phyloP scores from a whole-genome alignment of 2,888 invertebrate species.

The Drosophila nigricruria region DNA sequence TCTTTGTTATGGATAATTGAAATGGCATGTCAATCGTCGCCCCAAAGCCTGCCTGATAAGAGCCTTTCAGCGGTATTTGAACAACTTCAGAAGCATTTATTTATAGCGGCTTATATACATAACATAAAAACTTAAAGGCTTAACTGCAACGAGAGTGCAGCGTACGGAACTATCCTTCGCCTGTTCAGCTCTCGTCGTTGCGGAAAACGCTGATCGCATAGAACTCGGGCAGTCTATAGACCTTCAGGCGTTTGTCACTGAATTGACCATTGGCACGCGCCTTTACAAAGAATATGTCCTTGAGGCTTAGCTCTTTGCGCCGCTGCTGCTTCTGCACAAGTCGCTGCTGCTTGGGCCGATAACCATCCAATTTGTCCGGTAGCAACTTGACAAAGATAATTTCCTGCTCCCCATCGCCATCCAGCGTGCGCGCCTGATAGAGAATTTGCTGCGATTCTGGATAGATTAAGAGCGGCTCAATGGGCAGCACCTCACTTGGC shows the following conservation, averaged over 20 bases:
- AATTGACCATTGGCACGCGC: constrained; percentile 81
- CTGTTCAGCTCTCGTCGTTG: constrained; percentile 54
- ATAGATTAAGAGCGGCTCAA: constrained; percentile 80
- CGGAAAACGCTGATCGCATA: constrained; percentile 81
- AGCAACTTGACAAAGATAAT: constrained; percentile 81
- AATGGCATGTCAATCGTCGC: constrained; percentile 52
- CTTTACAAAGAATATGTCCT: constrained; percentile 83
- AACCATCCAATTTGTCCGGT: constrained; percentile 64
- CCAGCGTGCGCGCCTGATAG: constrained; percentile 63
- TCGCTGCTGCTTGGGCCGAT: constrained; percentile 72
- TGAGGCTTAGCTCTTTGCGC: constrained; percentile 59
- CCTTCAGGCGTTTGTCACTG: constrained; percentile 79
- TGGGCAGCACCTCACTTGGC: constrained; percentile 78
- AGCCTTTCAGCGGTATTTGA: constrained; percentile 28
- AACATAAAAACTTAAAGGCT: constrained; percentile 54
- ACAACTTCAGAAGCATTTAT: constrained; percentile 62
- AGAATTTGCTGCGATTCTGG: constrained; percentile 58
- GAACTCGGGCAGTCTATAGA: constrained; percentile 82
- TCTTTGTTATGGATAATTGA: constrained; percentile 58
- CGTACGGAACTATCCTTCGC: background rate
- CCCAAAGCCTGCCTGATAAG: constrained; percentile 37
- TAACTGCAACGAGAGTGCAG: constrained; percentile 29
- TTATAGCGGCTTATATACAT: constrained; percentile 63
- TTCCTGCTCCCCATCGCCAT: constrained; percentile 59
- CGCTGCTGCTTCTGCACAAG: constrained; percentile 40